Conservation (phyloP, 2,797 vertebrate genomes). For the Malurus splendens region DNA sequence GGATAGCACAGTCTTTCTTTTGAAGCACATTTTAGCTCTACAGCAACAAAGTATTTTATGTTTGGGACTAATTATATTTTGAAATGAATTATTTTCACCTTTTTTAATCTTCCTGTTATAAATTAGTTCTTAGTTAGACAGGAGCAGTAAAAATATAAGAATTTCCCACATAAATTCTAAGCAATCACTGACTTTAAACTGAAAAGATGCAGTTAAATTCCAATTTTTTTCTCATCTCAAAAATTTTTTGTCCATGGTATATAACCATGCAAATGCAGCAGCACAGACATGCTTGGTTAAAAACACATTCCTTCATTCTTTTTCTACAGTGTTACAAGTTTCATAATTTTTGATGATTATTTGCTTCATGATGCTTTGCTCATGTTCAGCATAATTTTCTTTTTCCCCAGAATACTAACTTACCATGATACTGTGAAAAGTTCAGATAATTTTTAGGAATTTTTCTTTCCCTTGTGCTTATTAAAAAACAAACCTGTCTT, state of each 20-base stretch:
- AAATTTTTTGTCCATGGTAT: background rate
- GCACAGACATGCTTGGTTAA: background rate
- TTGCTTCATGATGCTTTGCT: background rate
- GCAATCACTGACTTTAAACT: background rate
- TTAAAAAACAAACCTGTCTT: background rate
- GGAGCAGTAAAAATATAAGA: background rate
- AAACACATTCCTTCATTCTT: background rate
- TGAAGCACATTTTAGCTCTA: background rate
- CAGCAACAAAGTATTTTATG: background rate
- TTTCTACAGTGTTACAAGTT: background rate
- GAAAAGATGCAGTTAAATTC: background rate
- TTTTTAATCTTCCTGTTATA: background rate
- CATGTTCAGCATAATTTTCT: background rate
- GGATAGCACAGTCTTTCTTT: background rate
- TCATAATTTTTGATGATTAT: background rate
- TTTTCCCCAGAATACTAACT: background rate
- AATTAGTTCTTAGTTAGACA: background rate
- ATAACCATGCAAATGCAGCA: background rate
- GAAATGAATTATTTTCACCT: background rate
- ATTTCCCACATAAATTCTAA: background rate
- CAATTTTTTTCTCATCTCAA: background rate
- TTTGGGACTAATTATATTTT: background rate
- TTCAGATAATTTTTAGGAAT: background rate
- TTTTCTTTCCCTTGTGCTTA: background rate
- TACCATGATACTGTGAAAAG: background rate